Conservation (phyloP, 2,797 vertebrate species). For the Ispidina lecontei region DNA sequence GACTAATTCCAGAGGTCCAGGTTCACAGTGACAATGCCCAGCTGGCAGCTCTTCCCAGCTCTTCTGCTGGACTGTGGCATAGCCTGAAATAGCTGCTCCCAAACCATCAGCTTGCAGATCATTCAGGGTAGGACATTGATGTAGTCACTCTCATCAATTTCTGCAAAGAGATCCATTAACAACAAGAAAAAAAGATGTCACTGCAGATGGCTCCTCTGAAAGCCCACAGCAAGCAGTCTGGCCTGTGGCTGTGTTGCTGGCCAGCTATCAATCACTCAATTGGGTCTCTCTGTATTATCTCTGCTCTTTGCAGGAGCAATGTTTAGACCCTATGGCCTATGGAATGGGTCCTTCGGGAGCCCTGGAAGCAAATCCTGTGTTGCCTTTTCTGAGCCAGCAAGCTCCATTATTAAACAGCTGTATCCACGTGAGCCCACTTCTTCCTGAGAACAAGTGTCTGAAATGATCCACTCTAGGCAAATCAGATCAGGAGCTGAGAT, state of each 20-base stretch:
- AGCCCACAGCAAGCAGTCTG: not conserved
- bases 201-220: not conserved
- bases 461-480: not conserved
- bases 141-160: constrained; percentile 8
- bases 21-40: not conserved
- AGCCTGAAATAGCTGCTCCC: not conserved
- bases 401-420: not conserved
- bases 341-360: not conserved
- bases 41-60: not conserved
- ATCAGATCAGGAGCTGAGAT: not conserved
- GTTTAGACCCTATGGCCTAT: fast-evolving
- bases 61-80: fast-evolving
- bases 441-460: not conserved
- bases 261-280: not conserved
- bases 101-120: not conserved
- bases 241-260: not conserved
- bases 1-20: not conserved
- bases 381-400: not conserved
- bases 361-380: not conserved
- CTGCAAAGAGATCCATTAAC: constrained; percentile 19
- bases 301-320: not conserved
- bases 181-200: not conserved
- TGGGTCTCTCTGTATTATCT: not conserved
- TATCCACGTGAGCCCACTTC: not conserved
- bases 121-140: constrained; percentile 29